Conservation (phyloP, 2,888 invertebrate genomes). For the Caenorhabditis drosophilae region DNA sequence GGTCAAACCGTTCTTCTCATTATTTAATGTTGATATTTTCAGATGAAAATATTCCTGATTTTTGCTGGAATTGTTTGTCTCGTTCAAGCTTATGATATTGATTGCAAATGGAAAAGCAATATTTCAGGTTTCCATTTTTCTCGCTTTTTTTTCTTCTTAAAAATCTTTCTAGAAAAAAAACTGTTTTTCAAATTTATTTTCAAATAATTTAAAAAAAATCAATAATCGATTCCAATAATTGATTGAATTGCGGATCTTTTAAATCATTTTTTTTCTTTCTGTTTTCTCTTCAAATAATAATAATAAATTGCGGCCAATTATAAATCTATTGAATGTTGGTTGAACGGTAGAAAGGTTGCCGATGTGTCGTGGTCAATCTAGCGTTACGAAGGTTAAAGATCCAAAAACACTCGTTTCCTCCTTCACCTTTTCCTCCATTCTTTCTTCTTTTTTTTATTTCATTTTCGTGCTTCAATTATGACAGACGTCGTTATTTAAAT, state of each 20-base stretch:
- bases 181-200: not conserved
- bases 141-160: too few species aligned
- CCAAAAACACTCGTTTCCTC: too few species aligned
- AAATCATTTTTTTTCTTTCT: not conserved
- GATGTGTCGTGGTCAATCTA: not conserved
- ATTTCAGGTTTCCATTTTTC: conserved; percentile 48
- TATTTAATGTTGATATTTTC: not conserved
- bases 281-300: conserved; percentile 1
- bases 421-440: too few species aligned
- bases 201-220: too few species aligned
- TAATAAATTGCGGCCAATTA: not conserved
- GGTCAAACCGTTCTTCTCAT: not conserved
- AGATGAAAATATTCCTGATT: not conserved
- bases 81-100: conserved; percentile 38
- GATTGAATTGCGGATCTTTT: too few species aligned
- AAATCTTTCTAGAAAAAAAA: too few species aligned
- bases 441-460: too few species aligned
- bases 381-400: not conserved
- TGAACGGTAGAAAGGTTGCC: not conserved
- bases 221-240: conserved; percentile 3
- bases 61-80: not conserved
- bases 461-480: too few species aligned
- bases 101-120: conserved; percentile 58
- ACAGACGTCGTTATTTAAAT: too few species aligned
- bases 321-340: not conserved